These are phyloP conservation scores for Ageneiosus marmoratus DNA, from an alignment of 2,113 vertebrate genomes.

Conservation along the genomic window DNA sequence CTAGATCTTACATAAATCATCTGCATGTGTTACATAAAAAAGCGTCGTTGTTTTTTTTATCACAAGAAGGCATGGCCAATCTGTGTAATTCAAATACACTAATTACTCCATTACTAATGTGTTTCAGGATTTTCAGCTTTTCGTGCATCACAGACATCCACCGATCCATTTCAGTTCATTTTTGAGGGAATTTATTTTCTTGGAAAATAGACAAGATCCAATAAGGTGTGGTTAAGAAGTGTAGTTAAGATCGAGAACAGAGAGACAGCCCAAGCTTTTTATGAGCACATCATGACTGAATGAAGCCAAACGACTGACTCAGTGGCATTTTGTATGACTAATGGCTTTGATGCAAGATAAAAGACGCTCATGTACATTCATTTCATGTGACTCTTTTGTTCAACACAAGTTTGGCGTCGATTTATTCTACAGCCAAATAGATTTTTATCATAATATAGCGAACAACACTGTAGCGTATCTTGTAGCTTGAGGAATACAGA, in stretches of 20 bases:
- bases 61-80: neutral
- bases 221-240: slow-evolving; percentile 18
- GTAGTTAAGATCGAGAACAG: neutral
- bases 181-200: neutral
- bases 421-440: neutral
- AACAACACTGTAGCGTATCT: neutral
- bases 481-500: neutral
- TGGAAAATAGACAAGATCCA: neutral
- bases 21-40: neutral
- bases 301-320: slow-evolving; percentile 25
- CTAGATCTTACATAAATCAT: slow-evolving; percentile 26
- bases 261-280: slow-evolving; percentile 10
- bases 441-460: neutral
- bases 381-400: slow-evolving; percentile 9
- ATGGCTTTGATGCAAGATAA: slow-evolving; percentile 31
- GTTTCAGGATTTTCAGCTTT: neutral
- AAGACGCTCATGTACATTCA: neutral
- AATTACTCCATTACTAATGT: neutral
- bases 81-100: neutral
- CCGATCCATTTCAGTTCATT: neutral
- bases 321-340: slow-evolving; percentile 30
- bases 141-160: neutral
- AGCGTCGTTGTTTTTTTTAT: neutral
- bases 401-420: neutral
- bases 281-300: slow-evolving; percentile 9